Evolutionary conservation across 2,113 vertebrate species (phyloP), one percentile per base, ranked within the genome.

Genomic region (Brachypodius melanocephalos): DNA sequence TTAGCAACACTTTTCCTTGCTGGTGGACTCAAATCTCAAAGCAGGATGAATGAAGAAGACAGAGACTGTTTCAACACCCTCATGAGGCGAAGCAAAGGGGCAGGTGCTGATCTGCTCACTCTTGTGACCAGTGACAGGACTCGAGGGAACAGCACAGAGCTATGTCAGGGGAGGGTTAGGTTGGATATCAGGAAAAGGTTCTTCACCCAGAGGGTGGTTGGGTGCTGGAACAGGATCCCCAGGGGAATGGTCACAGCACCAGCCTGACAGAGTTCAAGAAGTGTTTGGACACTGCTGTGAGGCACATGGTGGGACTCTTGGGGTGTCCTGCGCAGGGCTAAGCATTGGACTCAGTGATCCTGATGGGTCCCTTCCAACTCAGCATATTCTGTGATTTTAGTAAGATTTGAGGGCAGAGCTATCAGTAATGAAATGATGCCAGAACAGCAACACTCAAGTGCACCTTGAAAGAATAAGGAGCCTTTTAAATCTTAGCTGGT

Each of bases 1-100:
- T 42, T 42, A 40, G 31, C 31, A 66, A 61, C 5, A 9, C 6
- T 63, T 78, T 65, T 48, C 26, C 29, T 76, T 59, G 36, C 18
- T n/a, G 6, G 36, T 18, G 34, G 17, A 28, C 55, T 89, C 55
- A 62, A 48, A 73, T 43, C 21, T 74, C 14, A 26, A 73, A 87
- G 51, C 34, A 71, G 19, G 15, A 19, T 45, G 43, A 36, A 29
- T 26, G 40, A 78, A 75, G 34, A 71, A 38, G 25, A 62, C 15
- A 45, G 63, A 66, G n/a, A 34, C 32, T n/a, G 8, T 19, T 77
- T 34, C 57, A 57, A 31, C 3, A 34, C 8, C 10, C 43, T 42
- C 14, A 8, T 25, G 17, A 12, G 22, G 19, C 29, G 40, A 38
- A 69, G 40, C 0, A 0, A 6, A 52, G 46, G 5, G 14, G 21